Conservation (phyloP, 2,113 vertebrate species). For the Thymallus thymallus region DNA sequence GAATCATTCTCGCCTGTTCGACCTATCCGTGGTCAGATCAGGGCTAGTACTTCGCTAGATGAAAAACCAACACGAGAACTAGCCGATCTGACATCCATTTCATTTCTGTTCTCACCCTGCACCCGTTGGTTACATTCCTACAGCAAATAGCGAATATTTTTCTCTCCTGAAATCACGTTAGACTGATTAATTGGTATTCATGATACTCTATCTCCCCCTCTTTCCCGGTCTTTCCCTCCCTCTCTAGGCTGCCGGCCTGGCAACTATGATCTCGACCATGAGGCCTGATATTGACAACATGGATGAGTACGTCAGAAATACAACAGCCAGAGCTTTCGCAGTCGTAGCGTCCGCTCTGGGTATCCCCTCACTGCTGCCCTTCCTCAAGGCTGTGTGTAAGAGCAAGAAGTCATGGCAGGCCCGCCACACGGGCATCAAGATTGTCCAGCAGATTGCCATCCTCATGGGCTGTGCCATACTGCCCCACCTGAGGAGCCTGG, state of each 20-base stretch:
- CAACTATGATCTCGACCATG: constrained; percentile 99
- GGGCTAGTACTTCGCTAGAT: constrained; percentile 67
- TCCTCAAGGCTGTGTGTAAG: constrained; percentile 98
- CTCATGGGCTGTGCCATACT: constrained; percentile 98
- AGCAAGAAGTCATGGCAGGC: constrained; percentile 99
- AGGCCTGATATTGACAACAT: constrained; percentile 98
- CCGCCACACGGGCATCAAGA: constrained; percentile 97
- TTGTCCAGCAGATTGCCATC: constrained; percentile 98
- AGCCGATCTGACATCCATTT: constrained; percentile 19
- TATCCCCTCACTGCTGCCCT: constrained; percentile 94
- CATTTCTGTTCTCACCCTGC: constrained; percentile 66
- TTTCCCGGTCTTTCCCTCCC: neutral
- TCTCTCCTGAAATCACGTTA: neutral
- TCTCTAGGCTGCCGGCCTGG: constrained; percentile 91
- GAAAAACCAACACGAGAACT: constrained; percentile 58
- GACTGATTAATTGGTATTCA: too few species aligned
- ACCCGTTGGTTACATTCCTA: constrained; percentile 56
- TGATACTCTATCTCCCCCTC: too few species aligned
- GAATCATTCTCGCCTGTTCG: constrained; percentile 66
- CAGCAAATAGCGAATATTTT: neutral
- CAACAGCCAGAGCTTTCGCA: constrained; percentile 95
- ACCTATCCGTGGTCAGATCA: constrained; percentile 57
- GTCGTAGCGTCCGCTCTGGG: constrained; percentile 97
- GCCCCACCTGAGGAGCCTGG: constrained; percentile 95
- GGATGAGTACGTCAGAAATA: constrained; percentile 98